Percentiles rank a stretch among this genome's conserved stretches.
phyloP scores from a whole-genome alignment of 2,797 vertebrate genomes.

The Tadarida brasiliensis region DNA sequence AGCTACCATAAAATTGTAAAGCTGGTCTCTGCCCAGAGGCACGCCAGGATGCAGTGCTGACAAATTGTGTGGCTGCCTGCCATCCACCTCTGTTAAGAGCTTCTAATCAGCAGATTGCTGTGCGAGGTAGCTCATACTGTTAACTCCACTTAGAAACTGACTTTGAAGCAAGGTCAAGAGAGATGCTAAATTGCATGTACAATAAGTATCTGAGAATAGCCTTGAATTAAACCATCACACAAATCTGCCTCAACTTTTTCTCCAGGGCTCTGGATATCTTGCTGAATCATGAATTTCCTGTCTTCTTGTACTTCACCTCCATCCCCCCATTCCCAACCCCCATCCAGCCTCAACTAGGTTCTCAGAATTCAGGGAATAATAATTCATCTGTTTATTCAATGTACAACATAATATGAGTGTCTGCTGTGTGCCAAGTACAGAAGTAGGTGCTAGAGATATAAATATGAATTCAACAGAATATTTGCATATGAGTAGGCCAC shows the following conservation, averaged over 20 bases:
- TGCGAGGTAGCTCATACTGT: neutral
- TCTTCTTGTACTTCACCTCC: neutral
- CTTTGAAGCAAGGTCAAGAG: conserved; percentile 76
- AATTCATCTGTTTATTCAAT: neutral
- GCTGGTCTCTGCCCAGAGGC: conserved; percentile 33
- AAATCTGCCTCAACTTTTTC: conserved; percentile 22
- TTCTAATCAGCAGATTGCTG: conserved; percentile 72
- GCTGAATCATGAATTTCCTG: conserved; percentile 36
- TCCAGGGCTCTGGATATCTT: conserved; percentile 28
- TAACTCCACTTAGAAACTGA: conserved; percentile 66
- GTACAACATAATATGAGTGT: neutral
- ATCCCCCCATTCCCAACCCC: neutral
- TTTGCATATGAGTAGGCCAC: neutral
- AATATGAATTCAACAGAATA: neutral
- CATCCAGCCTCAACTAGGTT: neutral
- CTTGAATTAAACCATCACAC: conserved; percentile 47
- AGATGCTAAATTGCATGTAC: conserved; percentile 31
- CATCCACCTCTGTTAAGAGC: conserved; percentile 41
- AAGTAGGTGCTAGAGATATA: neutral
- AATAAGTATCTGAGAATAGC: conserved; percentile 49
- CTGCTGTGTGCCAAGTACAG: neutral
- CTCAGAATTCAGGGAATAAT: conserved; percentile 33
- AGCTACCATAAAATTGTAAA: conserved; percentile 57
- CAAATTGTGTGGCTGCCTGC: conserved; percentile 53
- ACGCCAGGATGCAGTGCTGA: neutral